phyloP scores from a whole-genome alignment of 2,113 vertebrate genomes.

The Esox niger region DNA sequence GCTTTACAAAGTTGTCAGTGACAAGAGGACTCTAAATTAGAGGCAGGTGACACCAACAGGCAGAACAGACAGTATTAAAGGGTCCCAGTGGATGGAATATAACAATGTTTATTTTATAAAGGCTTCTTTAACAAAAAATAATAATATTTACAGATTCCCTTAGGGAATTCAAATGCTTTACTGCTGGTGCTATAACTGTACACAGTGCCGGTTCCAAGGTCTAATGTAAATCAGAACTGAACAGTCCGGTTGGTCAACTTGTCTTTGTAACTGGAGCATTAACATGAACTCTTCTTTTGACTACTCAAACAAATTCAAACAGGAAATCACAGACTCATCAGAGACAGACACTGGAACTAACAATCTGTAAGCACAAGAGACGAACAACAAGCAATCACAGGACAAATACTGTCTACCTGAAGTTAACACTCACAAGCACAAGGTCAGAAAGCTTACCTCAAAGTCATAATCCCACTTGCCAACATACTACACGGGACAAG shows the following conservation, averaged over 20 bases:
- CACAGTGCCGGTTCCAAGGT: not conserved
- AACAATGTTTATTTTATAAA: slow-evolving; percentile 31
- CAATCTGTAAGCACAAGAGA: not conserved
- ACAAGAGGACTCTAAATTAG: slow-evolving; percentile 45
- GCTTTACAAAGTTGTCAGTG: slow-evolving; percentile 20
- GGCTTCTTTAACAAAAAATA: slow-evolving; percentile 30
- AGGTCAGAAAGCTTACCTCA: slow-evolving; percentile 80
- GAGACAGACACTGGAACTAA: not conserved
- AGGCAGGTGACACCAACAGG: slow-evolving; percentile 10
- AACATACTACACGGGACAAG: slow-evolving; percentile 75
- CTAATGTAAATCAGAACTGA: not conserved
- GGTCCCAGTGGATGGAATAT: not conserved
- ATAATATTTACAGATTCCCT: not conserved
- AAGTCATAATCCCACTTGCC: slow-evolving; percentile 97
- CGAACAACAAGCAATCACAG: slow-evolving; percentile 16
- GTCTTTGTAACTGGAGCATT: not conserved
- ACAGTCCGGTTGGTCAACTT: not conserved
- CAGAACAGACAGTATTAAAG: not conserved
- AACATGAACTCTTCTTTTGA: slow-evolving; percentile 21
- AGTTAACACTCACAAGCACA: slow-evolving; percentile 12
- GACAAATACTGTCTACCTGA: slow-evolving; percentile 3
- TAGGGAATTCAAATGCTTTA: not conserved
- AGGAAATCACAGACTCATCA: not conserved
- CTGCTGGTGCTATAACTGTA: not conserved
- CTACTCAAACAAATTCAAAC: slow-evolving; percentile 25